These are phyloP conservation scores for Cottus gobio DNA, from an alignment of 2,113 vertebrate species.

Conservation along the genomic window DNA sequence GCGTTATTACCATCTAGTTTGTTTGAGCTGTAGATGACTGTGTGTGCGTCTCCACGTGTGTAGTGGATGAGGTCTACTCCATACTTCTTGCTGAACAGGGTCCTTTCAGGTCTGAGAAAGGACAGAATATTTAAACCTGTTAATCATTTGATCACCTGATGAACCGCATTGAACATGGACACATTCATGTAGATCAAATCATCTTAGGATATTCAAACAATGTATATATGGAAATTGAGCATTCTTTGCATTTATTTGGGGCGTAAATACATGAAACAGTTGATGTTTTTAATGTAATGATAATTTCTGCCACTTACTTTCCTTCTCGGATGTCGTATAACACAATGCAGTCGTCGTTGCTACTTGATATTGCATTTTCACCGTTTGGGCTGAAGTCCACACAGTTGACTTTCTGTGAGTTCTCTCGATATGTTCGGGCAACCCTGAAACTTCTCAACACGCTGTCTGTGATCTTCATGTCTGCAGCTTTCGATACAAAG, in stretches of 20 bases:
- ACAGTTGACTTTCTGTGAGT: conserved; percentile 95
- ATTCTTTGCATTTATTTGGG: background rate
- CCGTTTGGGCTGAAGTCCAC: conserved; percentile 96
- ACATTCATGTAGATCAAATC: background rate
- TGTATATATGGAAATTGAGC: background rate
- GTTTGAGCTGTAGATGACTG: conserved; percentile 97
- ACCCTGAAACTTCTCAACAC: conserved; percentile 95
- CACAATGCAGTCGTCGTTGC: conserved; percentile 97
- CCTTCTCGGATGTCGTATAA: conserved; percentile 96
- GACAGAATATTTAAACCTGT: background rate
- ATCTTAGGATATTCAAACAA: background rate
- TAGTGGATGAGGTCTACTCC: conserved; percentile 98
- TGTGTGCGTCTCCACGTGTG: conserved; percentile 90
- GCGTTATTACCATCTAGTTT: conserved; percentile 92
- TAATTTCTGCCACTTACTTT: conserved; percentile 83
- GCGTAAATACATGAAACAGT: background rate
- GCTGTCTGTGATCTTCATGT: conserved; percentile 96
- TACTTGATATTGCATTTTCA: conserved; percentile 94
- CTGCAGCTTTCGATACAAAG: conserved; percentile 4
- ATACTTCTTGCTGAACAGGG: conserved; percentile 98
- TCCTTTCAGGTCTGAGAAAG: conserved; percentile 88
- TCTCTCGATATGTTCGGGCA: conserved; percentile 93
- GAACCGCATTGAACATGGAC: background rate
- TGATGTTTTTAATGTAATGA: background rate
- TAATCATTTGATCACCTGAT: background rate